These are phyloP conservation scores for Rhinophrynus dorsalis DNA, from an alignment of 2,797 vertebrate genomes.

Conservation along the genomic window DNA sequence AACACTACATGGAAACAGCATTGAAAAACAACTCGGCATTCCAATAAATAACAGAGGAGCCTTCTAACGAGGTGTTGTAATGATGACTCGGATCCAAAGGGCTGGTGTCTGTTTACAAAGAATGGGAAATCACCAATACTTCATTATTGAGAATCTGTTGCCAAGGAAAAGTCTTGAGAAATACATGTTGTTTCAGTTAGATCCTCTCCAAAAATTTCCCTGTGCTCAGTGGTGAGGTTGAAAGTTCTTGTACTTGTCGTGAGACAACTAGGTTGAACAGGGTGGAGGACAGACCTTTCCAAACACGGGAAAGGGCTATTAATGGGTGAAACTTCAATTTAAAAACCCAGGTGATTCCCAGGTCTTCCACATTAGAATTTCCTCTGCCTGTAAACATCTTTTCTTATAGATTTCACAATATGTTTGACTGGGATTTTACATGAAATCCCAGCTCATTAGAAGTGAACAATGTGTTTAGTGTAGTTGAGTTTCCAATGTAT, in stretches of 20 bases:
- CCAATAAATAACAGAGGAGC: not conserved
- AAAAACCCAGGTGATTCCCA: not conserved
- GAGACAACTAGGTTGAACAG: too few species aligned
- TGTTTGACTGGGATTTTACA: too few species aligned
- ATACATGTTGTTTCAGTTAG: not conserved
- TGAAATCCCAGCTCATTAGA: too few species aligned
- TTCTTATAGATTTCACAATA: too few species aligned
- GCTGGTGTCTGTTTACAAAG: not conserved
- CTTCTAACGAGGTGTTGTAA: not conserved
- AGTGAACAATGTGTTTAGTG: too few species aligned
- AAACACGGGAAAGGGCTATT: too few species aligned
- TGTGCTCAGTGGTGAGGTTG: too few species aligned
- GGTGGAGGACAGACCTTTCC: too few species aligned
- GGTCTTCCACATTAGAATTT: not conserved
- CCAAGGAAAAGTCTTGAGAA: not conserved
- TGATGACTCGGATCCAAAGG: not conserved
- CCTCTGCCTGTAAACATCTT: too few species aligned
- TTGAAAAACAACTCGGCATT: too few species aligned
- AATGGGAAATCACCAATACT: not conserved
- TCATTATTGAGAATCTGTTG: not conserved
- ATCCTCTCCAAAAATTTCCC: not conserved
- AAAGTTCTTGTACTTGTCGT: too few species aligned
- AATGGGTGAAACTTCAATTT: not conserved
- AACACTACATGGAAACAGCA: not conserved
- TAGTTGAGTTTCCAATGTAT: too few species aligned